Conservation (phyloP, 2,888 invertebrate species). For the Noctua pronuba region DNA sequence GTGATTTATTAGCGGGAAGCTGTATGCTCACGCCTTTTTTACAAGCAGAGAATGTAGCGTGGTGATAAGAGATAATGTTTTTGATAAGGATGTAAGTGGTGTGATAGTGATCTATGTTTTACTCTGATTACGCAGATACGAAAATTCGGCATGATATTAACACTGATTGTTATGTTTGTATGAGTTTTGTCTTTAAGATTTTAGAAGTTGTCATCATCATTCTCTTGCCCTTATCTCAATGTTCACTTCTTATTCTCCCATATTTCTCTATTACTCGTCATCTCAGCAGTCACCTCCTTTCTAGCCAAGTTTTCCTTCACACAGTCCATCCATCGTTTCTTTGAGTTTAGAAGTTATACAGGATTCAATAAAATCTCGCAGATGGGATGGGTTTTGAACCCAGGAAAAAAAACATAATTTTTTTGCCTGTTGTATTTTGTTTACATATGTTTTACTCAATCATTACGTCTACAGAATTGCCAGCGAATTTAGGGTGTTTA, state of each 20-base stretch:
- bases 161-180: not conserved
- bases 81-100: constrained; percentile 8
- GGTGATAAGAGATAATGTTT: constrained; percentile 7
- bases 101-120: constrained; percentile 13
- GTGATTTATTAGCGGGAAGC: constrained; percentile 39
- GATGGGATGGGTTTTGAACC: not conserved
- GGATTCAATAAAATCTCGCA: not conserved
- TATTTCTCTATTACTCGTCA: not conserved
- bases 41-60: constrained; percentile 4
- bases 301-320: not conserved
- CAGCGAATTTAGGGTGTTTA: not conserved
- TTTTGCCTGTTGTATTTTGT: too few species aligned
- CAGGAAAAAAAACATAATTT: too few species aligned
- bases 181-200: not conserved
- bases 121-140: not conserved
- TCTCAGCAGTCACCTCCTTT: not conserved
- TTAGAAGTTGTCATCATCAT: too few species aligned
- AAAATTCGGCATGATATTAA: not conserved
- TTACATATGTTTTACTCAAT: too few species aligned
- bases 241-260: not conserved
- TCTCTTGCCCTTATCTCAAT: not conserved
- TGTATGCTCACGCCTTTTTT: constrained; percentile 31
- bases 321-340: not conserved
- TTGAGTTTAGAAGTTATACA: not conserved
- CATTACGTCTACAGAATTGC: not conserved